These are phyloP conservation scores for Fratercula arctica DNA, from an alignment of 2,797 vertebrate species.

Conservation along the genomic window DNA sequence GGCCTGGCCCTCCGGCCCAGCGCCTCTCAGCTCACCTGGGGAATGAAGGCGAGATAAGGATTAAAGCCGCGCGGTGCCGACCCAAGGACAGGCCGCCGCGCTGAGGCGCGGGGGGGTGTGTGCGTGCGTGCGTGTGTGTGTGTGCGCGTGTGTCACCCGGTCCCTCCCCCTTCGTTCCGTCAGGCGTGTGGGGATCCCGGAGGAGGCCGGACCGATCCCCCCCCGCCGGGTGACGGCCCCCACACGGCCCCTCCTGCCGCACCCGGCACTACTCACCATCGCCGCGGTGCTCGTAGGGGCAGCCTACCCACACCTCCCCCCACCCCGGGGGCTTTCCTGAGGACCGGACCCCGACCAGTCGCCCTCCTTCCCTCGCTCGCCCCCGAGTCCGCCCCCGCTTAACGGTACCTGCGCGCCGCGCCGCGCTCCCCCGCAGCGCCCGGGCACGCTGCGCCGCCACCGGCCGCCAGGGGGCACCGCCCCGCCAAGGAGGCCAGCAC, in stretches of 20 bases:
- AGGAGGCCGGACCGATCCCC: not conserved
- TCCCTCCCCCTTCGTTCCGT: fast-evolving
- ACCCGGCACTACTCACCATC: not conserved
- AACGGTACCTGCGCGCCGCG: not conserved
- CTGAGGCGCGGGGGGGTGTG: no score
- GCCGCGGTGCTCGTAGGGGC: no score
- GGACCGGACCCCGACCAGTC: not conserved
- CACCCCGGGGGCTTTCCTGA: not conserved
- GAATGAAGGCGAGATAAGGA: not conserved
- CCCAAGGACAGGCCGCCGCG: not conserved
- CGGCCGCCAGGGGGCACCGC: not conserved
- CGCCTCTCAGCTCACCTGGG: not conserved
- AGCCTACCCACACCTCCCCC: no score
- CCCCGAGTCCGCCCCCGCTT: not conserved
- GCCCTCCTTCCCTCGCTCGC: not conserved
- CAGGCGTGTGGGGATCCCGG: not conserved
- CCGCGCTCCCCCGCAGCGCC: not conserved
- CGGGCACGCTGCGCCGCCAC: fast-evolving
- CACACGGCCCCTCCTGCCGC: no score
- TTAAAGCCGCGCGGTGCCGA: no score
- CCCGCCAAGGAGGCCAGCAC: no score
- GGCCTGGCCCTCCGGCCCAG: not conserved
- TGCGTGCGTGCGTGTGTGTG: no score
- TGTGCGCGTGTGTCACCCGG: no score
- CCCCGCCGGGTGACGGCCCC: not conserved